A percentile compares a stretch with the other conserved stretches of the same genome.
Conservation (phyloP, 1,140 invertebrate species). For the Dendrolimus punctatus region DNA sequence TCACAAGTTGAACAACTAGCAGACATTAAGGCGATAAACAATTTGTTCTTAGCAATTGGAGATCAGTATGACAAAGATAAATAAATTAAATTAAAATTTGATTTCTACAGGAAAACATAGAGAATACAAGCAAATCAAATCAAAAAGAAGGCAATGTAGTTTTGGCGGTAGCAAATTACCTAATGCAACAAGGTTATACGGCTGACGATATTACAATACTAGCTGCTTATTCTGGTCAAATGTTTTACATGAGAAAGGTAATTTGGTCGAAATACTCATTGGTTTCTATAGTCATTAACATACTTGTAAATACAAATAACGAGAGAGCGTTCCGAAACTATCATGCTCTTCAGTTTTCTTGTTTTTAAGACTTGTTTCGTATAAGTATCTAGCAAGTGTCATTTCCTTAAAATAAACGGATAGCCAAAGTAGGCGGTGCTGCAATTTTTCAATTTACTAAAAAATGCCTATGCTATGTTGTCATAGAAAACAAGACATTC, state of each 20-base stretch:
- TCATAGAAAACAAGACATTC: too few species aligned
- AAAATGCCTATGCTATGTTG: too few species aligned
- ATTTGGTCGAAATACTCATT: not conserved
- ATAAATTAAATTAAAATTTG: conserved; percentile 4
- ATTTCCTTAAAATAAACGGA: too few species aligned
- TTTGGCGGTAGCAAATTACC: conserved; percentile 72
- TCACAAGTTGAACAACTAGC: too few species aligned
- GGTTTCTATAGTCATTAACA: too few species aligned
- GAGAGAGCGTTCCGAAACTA: too few species aligned
- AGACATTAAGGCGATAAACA: conserved; percentile 17
- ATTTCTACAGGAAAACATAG: conserved; percentile 54
- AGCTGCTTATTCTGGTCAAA: conserved; percentile 78
- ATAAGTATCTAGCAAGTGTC: too few species aligned
- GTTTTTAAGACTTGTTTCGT: too few species aligned
- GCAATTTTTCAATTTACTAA: too few species aligned
- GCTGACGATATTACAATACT: conserved; percentile 77
- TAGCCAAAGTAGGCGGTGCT: too few species aligned
- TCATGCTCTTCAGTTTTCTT: too few species aligned
- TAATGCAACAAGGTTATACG: conserved; percentile 75
- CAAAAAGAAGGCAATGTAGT: conserved; percentile 74
- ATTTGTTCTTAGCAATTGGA: not conserved
- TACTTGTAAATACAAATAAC: too few species aligned
- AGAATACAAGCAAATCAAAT: conserved; percentile 74
- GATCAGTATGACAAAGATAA: conserved; percentile 4
- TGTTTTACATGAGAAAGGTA: conserved; percentile 68